Conservation (phyloP, 2,797 vertebrate genomes). For the Hypotaenidia okinawae region DNA sequence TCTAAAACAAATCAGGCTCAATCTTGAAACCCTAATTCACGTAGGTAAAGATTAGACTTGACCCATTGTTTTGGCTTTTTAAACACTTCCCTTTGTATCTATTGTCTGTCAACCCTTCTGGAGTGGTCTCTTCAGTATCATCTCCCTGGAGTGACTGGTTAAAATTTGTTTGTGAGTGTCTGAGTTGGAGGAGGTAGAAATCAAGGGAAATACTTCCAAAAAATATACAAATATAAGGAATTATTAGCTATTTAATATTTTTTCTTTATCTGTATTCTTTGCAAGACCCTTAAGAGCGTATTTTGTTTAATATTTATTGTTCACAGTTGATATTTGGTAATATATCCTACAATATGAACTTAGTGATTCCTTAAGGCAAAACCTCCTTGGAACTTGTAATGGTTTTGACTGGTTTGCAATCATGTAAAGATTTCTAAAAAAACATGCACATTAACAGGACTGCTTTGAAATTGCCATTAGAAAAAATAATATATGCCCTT, state of each 20-base stretch:
- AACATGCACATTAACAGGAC: conserved; percentile 48
- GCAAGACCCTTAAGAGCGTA: background rate
- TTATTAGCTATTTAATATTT: conserved; percentile 12
- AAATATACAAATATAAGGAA: background rate
- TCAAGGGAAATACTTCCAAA: background rate
- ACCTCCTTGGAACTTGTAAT: conserved; percentile 16
- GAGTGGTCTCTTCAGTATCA: background rate
- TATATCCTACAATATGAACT: conserved; percentile 38
- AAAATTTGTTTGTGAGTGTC: background rate
- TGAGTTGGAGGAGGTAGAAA: background rate
- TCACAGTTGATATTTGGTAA: conserved; percentile 34
- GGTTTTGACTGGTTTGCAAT: conserved; percentile 34
- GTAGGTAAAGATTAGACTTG: background rate
- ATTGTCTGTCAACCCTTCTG: background rate
- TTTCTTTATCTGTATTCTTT: background rate
- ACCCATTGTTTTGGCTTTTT: conserved; percentile 24
- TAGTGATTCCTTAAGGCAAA: conserved; percentile 56
- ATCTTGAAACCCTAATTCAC: conserved; percentile 3
- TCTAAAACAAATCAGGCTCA: background rate
- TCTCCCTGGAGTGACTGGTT: background rate
- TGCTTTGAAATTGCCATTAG: conserved; percentile 26
- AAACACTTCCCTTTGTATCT: background rate
- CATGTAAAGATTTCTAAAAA: conserved; percentile 58
- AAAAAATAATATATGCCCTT: conserved; percentile 11
- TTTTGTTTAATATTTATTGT: conserved; percentile 29